Percentiles rank a stretch among this genome's conserved stretches.
These are phyloP conservation scores for Coelopa pilipes DNA, from an alignment of 2,888 invertebrate species.

Conservation along the genomic window DNA sequence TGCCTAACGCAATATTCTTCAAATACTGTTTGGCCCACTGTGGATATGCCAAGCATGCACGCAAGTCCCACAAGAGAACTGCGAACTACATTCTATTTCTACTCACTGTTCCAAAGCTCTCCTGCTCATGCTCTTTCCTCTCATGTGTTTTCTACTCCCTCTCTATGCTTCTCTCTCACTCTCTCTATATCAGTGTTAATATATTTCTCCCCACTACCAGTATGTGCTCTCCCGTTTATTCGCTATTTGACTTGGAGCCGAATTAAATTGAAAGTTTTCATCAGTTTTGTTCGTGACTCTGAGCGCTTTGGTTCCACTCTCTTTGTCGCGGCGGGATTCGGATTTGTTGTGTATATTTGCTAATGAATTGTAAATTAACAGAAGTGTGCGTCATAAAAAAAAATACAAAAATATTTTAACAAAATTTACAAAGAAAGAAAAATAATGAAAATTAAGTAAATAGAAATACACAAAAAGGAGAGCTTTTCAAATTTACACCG, in stretches of 20 bases:
- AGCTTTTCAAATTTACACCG: constrained; percentile 13
- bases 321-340: constrained; percentile 19
- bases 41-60: too few species aligned
- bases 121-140: background rate
- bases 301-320: constrained; percentile 22
- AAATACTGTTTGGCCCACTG: too few species aligned
- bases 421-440: constrained; percentile 18
- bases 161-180: too few species aligned
- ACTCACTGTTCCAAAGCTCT: too few species aligned
- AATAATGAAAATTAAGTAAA: background rate
- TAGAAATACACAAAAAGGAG: constrained; percentile 20
- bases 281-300: constrained; percentile 21
- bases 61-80: too few species aligned
- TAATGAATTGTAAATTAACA: constrained; percentile 18
- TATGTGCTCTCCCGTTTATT: constrained; percentile 15
- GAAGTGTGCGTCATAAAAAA: background rate
- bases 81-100: too few species aligned
- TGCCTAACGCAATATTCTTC: too few species aligned
- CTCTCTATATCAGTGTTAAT: constrained; percentile 37
- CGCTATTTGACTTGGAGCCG: constrained; percentile 8
- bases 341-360: constrained; percentile 19
- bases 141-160: background rate
- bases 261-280: constrained; percentile 18
- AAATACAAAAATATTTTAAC: background rate
- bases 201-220: constrained; percentile 33